Base-by-base conservation (phyloP, 2,888 invertebrate species). In the Callimorpha dominula region DNA sequence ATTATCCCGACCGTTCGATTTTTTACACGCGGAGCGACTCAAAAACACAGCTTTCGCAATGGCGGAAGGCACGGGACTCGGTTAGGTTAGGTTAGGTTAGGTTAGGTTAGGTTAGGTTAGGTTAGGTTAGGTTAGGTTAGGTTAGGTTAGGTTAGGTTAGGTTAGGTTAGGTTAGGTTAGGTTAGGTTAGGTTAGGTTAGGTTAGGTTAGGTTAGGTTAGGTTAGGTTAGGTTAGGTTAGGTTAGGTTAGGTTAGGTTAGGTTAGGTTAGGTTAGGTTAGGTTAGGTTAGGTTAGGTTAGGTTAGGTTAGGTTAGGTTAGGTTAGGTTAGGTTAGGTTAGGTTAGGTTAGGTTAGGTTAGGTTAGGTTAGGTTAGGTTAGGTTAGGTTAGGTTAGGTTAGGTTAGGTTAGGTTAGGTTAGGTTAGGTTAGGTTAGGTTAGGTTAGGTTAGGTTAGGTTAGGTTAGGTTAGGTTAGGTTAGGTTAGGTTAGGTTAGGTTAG, bases 61-160 rank as follows among this genome's bases (percentile, higher is more conserved):
- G n/a, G 71, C 68, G 68, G 8, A 6, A 49, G 49, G 20, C 12
- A 15, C 15, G 65, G 49, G 66, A 68, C 60, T 76, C 64, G 64
- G 68, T 68, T 68, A 68, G 62, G 60, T 62, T 67, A 50, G 72
- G 67, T 68, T 63, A 69, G 63, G 50, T 57, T 68, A 67, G 64
- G 68, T 62, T 52, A 72, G 66, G 60, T 57, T 60, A 66, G 49
- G 60, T 66, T 60, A 49, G 71, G 65, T 64, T 62, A 66, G 66
- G 66, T 78, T 7, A 78, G 66, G 46, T 75, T 75, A 57, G 75
- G 75, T 81, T 82, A 79, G 82, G 79, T 82, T 80, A 80, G 80
- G 80, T 79, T 80, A 80, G 78, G 82, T 78, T 79, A 78, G 80
- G 80, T 78, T 81, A 79, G 81, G 80, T 79, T 83, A 81, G 81